These are phyloP conservation scores for Lissonota sp. DNA, from an alignment of 2,888 invertebrate genomes.

Conservation along the genomic window DNA sequence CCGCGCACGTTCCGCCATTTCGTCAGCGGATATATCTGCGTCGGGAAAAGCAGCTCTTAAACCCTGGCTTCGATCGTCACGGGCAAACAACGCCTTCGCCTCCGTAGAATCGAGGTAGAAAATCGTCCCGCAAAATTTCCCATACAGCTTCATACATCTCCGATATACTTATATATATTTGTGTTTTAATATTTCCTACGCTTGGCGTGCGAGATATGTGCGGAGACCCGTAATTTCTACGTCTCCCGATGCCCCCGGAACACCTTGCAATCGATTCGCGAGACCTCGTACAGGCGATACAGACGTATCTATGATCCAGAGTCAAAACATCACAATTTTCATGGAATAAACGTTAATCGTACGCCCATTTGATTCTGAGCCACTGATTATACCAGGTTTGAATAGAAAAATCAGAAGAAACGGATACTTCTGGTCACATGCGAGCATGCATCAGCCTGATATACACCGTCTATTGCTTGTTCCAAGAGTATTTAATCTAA, in stretches of 20 bases:
- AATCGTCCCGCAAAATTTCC: slow-evolving; percentile 39
- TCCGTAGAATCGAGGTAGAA: slow-evolving; percentile 29
- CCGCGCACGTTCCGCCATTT: neutral
- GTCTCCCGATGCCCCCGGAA: slow-evolving; percentile 35
- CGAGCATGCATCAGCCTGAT: slow-evolving; percentile 40
- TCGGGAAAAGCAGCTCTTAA: slow-evolving; percentile 39
- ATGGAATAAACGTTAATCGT: too few relatives aligned
- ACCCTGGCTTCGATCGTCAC: slow-evolving; percentile 66
- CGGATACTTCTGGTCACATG: slow-evolving; percentile 36
- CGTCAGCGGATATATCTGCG: neutral
- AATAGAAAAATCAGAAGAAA: slow-evolving; percentile 42
- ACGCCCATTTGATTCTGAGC: too few relatives aligned
- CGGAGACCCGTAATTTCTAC: slow-evolving; percentile 41
- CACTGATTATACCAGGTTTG: neutral
- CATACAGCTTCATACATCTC: slow-evolving; percentile 7
- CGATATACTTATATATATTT: slow-evolving; percentile 5
- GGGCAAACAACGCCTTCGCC: slow-evolving; percentile 71
- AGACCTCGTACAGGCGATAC: slow-evolving; percentile 17
- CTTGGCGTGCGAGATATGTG: slow-evolving; percentile 28
- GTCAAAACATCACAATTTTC: too few relatives aligned
- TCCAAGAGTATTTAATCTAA: slow-evolving; percentile 48
- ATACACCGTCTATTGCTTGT: slow-evolving; percentile 13
- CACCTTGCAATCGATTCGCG: slow-evolving; percentile 49
- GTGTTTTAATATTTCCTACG: slow-evolving; percentile 10
- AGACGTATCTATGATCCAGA: neutral